Base-by-base conservation (phyloP, 2,888 invertebrate genomes). In the Spodoptera picta region DNA sequence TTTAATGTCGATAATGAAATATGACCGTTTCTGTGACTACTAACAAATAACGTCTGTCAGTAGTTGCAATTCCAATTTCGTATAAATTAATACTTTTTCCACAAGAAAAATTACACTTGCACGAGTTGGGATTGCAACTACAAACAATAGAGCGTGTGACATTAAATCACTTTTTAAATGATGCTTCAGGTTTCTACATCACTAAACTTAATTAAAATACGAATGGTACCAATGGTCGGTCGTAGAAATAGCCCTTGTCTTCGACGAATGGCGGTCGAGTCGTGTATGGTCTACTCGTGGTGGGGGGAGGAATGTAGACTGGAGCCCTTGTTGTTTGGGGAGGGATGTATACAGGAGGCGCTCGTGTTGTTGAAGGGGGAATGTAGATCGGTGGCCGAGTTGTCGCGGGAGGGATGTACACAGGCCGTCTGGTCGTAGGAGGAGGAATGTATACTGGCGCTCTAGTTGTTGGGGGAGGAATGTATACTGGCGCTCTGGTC, bases 221-320 rank as follows among this genome's bases (percentile, higher is more conserved):
- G 73, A 95, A 94, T 42, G 93, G 92, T 79, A 94, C 92, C 54
- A 79, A 71, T 9, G 95, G 95, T 80, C 87, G 87, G 64, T 95
- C 94, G 86, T 95, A 95, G 81, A 84, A 94, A 69, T 95, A 95
- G 1, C 92, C 94, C 69, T 94, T 81, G 61, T 93, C 87, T 62
- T 87, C 85, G 5, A 91, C 79, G 74, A 88, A 93, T 7, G 92
- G 90, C 1, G 90, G 89, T 76, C 92, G 84, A 2, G 91, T 91
- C 31, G 92, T 85, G 55, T 66, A 77, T 56, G 87, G 84, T 4
- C 81, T 79, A 36, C 87, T 83, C 1, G 69, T 64, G 11, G 73
- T 73, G 9, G 65, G 14, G 12, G 77, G 69, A 14, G 77, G 71
- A 50, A 68, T 65, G 51, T 79, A 79, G 3, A 72, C 46, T 12